Evolutionary conservation across 2,113 vertebrate species (phyloP).

Genomic region (Phaethornis superciliosus): DNA sequence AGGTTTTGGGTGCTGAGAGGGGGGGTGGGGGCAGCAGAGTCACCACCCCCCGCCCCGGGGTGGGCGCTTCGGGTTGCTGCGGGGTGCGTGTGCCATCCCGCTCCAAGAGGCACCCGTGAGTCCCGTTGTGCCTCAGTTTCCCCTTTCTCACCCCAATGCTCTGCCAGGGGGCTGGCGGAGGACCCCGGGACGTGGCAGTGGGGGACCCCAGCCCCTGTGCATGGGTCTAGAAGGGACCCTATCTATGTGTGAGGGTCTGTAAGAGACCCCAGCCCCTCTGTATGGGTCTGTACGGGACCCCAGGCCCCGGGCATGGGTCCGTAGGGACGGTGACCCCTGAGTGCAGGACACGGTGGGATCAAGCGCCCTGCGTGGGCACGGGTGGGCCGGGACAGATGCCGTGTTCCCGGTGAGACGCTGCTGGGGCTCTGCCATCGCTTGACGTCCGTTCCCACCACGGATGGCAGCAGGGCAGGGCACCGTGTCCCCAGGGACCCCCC

Average conservation of each 20-base stretch:
- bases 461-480: background rate
- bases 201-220: background rate
- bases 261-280: background rate
- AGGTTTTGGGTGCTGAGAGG: background rate
- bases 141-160: background rate
- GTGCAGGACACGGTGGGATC: background rate
- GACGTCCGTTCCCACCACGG: constrained; percentile 13
- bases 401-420: background rate
- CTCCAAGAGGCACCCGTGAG: background rate
- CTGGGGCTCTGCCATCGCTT: background rate
- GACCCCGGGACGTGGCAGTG: rapidly evolving
- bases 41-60: too few relatives aligned
- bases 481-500: constrained; percentile 7
- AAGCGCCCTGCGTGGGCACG: rapidly evolving
- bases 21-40: background rate
- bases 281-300: rapidly evolving
- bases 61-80: background rate
- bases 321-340: background rate
- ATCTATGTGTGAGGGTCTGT: background rate
- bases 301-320: background rate
- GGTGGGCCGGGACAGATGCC: background rate
- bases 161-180: background rate
- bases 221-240: too few relatives aligned
- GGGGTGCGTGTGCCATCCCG: rapidly evolving
- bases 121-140: background rate